A percentile compares a stretch with the other conserved stretches of the same genome.
These are phyloP conservation scores for Sanderia malayensis DNA, from an alignment of 30 jellyfish, hydroid and myxozoan species.

Conservation along the genomic window DNA sequence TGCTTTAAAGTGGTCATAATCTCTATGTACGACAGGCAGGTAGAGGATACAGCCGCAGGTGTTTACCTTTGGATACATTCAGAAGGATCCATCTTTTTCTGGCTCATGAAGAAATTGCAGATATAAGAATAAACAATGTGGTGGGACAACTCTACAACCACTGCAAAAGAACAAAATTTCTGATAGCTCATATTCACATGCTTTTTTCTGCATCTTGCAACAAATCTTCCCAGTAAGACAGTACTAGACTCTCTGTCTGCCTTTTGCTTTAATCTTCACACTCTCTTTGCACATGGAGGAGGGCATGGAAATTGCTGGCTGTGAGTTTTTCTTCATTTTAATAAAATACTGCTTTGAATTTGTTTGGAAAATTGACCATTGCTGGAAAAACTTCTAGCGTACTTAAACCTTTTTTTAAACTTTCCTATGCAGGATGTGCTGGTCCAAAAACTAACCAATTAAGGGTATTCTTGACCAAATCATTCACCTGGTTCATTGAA, in stretches of 20 bases:
- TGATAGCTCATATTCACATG: conserved; percentile 28
- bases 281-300: conserved; percentile 42
- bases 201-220: conserved; percentile 43
- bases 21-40: conserved; percentile 39
- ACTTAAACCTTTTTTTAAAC: conserved; percentile 44
- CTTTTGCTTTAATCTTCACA: conserved; percentile 35
- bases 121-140: conserved; percentile 39
- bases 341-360: conserved; percentile 17
- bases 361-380: conserved; percentile 19
- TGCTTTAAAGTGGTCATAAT: conserved; percentile 21
- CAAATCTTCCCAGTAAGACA: conserved; percentile 39
- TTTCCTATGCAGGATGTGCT: conserved; percentile 50
- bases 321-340: conserved; percentile 22
- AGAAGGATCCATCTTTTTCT: conserved; percentile 37
- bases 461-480: conserved; percentile 39
- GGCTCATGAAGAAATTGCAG: conserved; percentile 55
- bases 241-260: conserved; percentile 40
- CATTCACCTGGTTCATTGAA: conserved; percentile 40
- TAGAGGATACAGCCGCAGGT: conserved; percentile 52
- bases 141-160: conserved; percentile 38
- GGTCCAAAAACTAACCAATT: conserved; percentile 50
- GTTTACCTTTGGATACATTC: conserved; percentile 43
- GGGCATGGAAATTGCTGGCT: conserved; percentile 41
- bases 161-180: conserved; percentile 40
- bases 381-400: conserved; percentile 23